Evolutionary conservation across 2,113 vertebrate species (phyloP).

Genomic region (Corydoras maculifer): DNA sequence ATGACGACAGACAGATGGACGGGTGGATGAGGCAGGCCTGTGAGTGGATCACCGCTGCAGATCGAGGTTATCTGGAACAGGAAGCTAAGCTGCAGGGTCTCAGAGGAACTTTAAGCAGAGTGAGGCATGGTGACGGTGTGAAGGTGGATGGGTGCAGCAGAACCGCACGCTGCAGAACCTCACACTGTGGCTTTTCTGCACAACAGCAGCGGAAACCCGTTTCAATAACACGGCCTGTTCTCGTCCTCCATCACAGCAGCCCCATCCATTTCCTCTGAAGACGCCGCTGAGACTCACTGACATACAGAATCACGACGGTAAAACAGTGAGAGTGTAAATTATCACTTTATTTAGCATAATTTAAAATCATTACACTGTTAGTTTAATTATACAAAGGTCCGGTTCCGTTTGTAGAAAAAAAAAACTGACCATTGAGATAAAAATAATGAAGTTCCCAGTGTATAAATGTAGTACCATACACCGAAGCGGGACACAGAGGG

Average conservation of each 20-base stretch:
- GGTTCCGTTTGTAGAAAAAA: conserved; percentile 59
- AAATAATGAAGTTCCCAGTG: conserved; percentile 81
- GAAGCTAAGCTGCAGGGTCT: too few species aligned
- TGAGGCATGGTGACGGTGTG: too few species aligned
- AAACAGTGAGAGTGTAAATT: conserved; percentile 41
- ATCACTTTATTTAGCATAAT: conserved; percentile 73
- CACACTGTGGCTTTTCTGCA: conserved; percentile 39
- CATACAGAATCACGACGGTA: too few species aligned
- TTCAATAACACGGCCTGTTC: conserved; percentile 14
- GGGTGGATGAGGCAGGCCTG: too few species aligned
- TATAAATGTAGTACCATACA: conserved; percentile 79
- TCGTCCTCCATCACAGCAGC: neutral
- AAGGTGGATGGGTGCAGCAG: too few species aligned
- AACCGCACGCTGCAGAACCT: neutral
- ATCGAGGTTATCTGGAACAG: too few species aligned
- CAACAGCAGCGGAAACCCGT: conserved; percentile 21
- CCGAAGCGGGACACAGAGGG: conserved; percentile 54
- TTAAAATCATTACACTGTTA: conserved; percentile 75
- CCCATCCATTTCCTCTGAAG: neutral
- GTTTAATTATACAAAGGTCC: conserved; percentile 76
- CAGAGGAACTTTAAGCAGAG: too few species aligned
- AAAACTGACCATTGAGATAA: conserved; percentile 50
- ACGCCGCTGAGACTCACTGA: too few species aligned
- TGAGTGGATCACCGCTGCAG: too few species aligned
- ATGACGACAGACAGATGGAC: too few species aligned